Conservation (phyloP, 1,140 invertebrate genomes). For the Aphaenogaster rudis region DNA sequence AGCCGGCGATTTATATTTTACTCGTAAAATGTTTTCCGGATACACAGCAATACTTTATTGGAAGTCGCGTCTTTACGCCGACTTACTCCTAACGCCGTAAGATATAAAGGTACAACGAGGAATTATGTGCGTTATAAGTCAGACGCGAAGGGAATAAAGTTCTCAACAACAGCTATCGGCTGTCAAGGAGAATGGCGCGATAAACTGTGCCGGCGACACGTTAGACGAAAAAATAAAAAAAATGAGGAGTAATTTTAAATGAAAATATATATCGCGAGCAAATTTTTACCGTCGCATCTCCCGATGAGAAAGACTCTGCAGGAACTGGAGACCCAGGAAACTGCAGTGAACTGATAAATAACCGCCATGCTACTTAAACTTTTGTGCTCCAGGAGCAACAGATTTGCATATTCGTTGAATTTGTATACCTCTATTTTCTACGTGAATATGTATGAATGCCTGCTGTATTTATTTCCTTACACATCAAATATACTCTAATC, state of each 20-base stretch:
- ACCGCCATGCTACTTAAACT: constrained; percentile 52
- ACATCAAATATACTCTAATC: constrained; percentile 29
- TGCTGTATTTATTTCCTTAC: not conserved
- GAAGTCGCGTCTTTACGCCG: not conserved
- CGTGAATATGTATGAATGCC: constrained; percentile 43
- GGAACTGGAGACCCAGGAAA: constrained; percentile 9
- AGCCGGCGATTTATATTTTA: constrained; percentile 44
- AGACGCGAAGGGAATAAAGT: constrained; percentile 52
- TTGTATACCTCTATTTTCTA: constrained; percentile 29
- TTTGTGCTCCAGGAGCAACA: constrained; percentile 29
- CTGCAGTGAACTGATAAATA: constrained; percentile 51
- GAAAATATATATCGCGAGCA: constrained; percentile 19
- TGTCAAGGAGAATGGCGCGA: constrained; percentile 31
- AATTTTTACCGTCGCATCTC: constrained; percentile 23
- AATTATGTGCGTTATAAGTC: constrained; percentile 55
- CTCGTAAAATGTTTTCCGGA: constrained; percentile 55
- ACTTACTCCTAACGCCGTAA: constrained; percentile 9
- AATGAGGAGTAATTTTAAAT: constrained; percentile 28
- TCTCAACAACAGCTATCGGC: constrained; percentile 27
- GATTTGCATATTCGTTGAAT: constrained; percentile 55
- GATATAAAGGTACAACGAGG: constrained; percentile 22
- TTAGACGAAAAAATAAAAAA: not conserved
- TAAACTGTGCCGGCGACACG: constrained; percentile 22
- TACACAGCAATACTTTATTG: not conserved
- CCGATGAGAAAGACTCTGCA: constrained; percentile 11